phyloP scores from a whole-genome alignment of 1,140 invertebrate genomes.

The Epicauta chinensis region DNA sequence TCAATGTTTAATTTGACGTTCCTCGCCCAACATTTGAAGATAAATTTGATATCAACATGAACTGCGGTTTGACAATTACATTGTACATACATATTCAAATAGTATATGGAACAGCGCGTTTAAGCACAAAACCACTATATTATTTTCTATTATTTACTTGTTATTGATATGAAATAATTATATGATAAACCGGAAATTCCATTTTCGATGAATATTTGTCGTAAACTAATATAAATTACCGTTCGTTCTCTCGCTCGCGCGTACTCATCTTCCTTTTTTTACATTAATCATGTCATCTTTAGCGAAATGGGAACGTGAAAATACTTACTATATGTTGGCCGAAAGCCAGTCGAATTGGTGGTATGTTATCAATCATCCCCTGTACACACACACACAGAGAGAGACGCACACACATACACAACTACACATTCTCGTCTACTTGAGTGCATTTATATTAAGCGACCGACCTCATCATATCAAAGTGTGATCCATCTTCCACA shows the following conservation, averaged over 20 bases:
- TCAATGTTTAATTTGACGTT: constrained; percentile 5
- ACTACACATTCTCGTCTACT: constrained; percentile 15
- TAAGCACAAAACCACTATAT: too few relatives aligned
- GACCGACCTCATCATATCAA: constrained; percentile 34
- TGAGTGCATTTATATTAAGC: constrained; percentile 26
- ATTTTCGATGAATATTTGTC: too few relatives aligned
- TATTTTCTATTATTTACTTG: too few relatives aligned
- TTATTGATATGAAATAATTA: too few relatives aligned
- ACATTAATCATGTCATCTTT: constrained; percentile 10
- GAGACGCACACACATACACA: constrained; percentile 1
- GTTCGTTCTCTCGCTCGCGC: too few relatives aligned
- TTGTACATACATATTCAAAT: too few relatives aligned
- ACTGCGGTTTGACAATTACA: too few relatives aligned
- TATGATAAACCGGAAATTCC: too few relatives aligned
- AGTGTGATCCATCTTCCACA: constrained; percentile 29
- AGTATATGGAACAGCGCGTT: too few relatives aligned
- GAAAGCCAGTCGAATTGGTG: constrained; percentile 18
- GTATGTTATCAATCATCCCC: constrained; percentile 29
- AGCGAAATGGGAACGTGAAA: constrained; percentile 5
- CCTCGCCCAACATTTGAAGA: background rate
- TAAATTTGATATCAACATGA: too few relatives aligned
- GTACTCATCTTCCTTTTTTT: constrained; percentile 7
- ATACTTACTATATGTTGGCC: constrained; percentile 18
- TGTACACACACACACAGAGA: constrained; percentile 13
- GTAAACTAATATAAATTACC: too few relatives aligned